These are phyloP conservation scores for Bombus waltoni DNA, from an alignment of 1,140 invertebrate genomes.

Conservation along the genomic window DNA sequence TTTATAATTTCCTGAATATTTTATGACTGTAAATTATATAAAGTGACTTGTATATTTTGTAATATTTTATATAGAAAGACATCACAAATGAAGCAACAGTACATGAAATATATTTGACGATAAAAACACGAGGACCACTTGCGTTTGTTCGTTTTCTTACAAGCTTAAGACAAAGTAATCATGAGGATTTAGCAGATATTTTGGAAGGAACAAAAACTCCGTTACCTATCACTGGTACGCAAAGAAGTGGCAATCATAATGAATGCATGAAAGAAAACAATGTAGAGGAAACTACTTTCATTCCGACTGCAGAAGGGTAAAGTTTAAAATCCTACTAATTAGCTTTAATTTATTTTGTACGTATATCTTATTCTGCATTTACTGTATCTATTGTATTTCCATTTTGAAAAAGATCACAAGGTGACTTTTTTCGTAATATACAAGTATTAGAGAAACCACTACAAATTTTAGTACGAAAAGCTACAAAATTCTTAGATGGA, in stretches of 20 bases:
- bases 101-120: conserved; percentile 65
- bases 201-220: conserved; percentile 50
- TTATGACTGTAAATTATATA: neutral
- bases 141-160: conserved; percentile 70
- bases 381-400: neutral
- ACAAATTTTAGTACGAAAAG: conserved; percentile 73
- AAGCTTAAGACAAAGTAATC: conserved; percentile 65
- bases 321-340: neutral
- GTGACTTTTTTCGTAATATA: conserved; percentile 67
- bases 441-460: conserved; percentile 59
- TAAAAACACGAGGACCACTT: conserved; percentile 74
- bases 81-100: conserved; percentile 51
- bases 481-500: conserved; percentile 73
- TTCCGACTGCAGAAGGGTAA: neutral
- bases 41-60: neutral
- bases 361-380: neutral
- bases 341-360: neutral
- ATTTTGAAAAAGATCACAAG: conserved; percentile 50
- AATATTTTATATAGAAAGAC: conserved; percentile 51
- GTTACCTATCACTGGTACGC: neutral
- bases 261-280: neutral
- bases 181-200: conserved; percentile 62
- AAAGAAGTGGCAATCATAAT: conserved; percentile 32
- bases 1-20: neutral
- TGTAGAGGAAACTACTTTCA: neutral